Evolutionary conservation across 2,113 vertebrate genomes (phyloP), one percentile per base, ranked within the genome.

Genomic region (Scortum barcoo): DNA sequence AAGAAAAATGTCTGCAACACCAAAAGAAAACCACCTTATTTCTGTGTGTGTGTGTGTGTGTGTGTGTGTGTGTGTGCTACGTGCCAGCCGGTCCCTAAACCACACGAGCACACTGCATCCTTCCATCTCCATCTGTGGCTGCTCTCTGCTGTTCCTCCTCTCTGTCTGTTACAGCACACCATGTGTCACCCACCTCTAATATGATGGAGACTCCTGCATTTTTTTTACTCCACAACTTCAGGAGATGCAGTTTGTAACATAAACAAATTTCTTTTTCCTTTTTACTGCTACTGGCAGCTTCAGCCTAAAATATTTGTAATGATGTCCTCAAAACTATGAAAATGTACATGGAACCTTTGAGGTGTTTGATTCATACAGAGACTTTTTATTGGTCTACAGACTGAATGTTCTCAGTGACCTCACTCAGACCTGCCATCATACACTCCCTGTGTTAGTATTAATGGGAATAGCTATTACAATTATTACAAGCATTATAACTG

Each of bases 91-190:
- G 20, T 72, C 56, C 33, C 33, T 14, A 46, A 67, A 66, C 56
- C 42, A 63, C 61, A 57, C 30, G 6, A 66, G 38, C 50, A 54
- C 33, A 48, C 56, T 56, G 46, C 36, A 71, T 36, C 71, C 26
- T 73, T 83, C 58, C 30, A 33, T 46, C 54, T 76, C 46, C 46
- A 56, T 50, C 26, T 73, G 57, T 68, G 60, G 73, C 38, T 56
- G 38, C n/a, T 69, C 30, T 38, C 38, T 66, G 40, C 42, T 66
- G 12, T 51, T 26, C 58, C 38, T 56, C 42, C 42, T 51, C 66
- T 42, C 42, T 51, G 5, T 38, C 24, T 22, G 36, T 30, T 56
- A 20, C 12, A 4, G n/a, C 14, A 19, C 16, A 11, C 53, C 56
- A 22, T 36, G 7, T 61, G 46, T 16, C 61, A 26, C n/a, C 40